These are phyloP conservation scores for Panurus biarmicus DNA, from an alignment of 2,113 vertebrate species.

Conservation along the genomic window DNA sequence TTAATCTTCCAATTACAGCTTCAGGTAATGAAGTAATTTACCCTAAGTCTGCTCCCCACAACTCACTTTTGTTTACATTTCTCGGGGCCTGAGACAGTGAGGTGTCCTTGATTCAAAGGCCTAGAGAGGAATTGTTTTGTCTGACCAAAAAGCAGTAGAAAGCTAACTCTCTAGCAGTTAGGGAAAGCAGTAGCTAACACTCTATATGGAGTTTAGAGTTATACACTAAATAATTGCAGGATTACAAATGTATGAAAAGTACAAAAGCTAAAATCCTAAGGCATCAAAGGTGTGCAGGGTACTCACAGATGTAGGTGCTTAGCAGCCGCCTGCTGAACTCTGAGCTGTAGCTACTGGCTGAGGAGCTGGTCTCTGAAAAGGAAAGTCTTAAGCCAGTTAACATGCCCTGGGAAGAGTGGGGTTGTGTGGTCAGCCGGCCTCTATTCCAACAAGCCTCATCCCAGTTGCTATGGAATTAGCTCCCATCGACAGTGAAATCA, in stretches of 20 bases:
- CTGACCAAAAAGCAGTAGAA: not conserved
- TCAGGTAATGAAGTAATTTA: not conserved
- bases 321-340: conserved; percentile 92
- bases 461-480: conserved; percentile 9
- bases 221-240: not conserved
- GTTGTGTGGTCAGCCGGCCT: not conserved
- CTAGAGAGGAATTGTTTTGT: not conserved
- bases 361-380: conserved; percentile 87
- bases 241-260: not conserved
- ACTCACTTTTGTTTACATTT: not conserved
- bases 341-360: conserved; percentile 86
- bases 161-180: too few relatives aligned
- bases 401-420: not conserved
- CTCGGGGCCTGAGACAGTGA: not conserved
- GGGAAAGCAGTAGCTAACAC: not conserved
- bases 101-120: not conserved
- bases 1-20: not conserved
- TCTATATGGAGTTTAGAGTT: not conserved
- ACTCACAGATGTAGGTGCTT: conserved; percentile 95
- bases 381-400: not conserved
- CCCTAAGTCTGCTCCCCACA: not conserved
- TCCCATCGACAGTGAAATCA: not conserved
- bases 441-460: not conserved
- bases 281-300: not conserved
- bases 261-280: not conserved